These are phyloP conservation scores for Ellobium chinense DNA, from an alignment of 2,888 invertebrate species.

Conservation along the genomic window DNA sequence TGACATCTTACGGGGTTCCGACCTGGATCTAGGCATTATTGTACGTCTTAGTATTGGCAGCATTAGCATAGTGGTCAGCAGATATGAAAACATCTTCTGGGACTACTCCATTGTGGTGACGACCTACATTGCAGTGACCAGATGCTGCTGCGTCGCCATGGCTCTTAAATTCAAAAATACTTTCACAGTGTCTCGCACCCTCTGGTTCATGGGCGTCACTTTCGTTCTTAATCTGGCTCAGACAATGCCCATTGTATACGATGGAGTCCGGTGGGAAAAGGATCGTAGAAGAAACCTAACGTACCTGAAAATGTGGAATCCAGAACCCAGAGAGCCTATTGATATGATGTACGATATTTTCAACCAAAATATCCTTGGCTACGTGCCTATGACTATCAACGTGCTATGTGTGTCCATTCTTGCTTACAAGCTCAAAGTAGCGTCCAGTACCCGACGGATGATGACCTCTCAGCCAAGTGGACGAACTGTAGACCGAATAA, in stretches of 20 bases:
- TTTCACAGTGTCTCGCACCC: not conserved
- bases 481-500: no score
- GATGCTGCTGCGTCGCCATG: not conserved
- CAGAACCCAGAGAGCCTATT: no score
- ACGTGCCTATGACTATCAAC: not conserved
- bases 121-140: not conserved
- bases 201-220: not conserved
- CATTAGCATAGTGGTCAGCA: not conserved
- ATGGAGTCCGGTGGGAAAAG: no score
- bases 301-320: no score
- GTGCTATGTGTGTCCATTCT: not conserved
- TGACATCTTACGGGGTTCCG: no score
- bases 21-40: no score
- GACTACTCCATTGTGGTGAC: not conserved
- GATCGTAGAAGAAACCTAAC: no score
- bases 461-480: not conserved
- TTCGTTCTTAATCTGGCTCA: not conserved
- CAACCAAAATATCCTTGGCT: not conserved
- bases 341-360: not conserved
- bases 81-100: not conserved
- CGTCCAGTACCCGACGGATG: not conserved
- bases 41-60: not conserved
- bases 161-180: not conserved
- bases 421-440: not conserved
- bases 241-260: no score